These are phyloP conservation scores for Polietes domitor DNA, from an alignment of 2,888 invertebrate genomes.

Conservation along the genomic window DNA sequence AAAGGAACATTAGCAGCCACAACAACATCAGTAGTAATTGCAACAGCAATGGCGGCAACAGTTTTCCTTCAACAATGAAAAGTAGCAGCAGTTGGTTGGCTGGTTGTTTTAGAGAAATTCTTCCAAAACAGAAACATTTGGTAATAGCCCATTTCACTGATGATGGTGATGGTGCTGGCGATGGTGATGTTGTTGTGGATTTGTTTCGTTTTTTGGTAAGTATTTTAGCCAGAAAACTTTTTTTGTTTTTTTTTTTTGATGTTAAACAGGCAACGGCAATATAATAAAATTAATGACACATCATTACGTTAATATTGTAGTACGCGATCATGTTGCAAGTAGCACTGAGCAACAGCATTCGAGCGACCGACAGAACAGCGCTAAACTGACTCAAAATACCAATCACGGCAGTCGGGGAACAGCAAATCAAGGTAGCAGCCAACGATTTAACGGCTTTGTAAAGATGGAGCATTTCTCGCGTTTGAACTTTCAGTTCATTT, in stretches of 20 bases:
- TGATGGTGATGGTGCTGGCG: not conserved
- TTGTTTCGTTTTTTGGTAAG: not conserved
- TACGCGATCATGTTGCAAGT: conserved; percentile 56
- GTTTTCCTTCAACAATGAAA: not conserved
- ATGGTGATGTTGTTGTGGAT: not conserved
- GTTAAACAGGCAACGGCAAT: conserved; percentile 49
- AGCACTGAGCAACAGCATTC: conserved; percentile 42
- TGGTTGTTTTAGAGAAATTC: conserved; percentile 5
- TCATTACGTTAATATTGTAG: conserved; percentile 67
- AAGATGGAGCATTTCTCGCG: too few species aligned
- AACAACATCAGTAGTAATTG: not conserved
- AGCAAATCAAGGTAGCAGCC: too few species aligned
- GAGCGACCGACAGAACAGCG: conserved; percentile 37
- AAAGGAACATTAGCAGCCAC: not conserved
- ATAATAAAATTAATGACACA: conserved; percentile 68
- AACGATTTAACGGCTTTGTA: too few species aligned
- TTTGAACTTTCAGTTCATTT: too few species aligned
- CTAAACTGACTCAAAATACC: too few species aligned
- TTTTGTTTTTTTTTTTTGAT: conserved; percentile 37
- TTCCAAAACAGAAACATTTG: conserved; percentile 1
- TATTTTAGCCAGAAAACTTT: conserved; percentile 22
- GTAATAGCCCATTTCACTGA: not conserved
- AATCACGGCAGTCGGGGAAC: too few species aligned
- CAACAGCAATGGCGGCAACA: conserved; percentile 18
- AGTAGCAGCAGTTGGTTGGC: not conserved